phyloP scores from a whole-genome alignment of 1,140 invertebrate species.

The Carcinoscorpius rotundicauda region DNA sequence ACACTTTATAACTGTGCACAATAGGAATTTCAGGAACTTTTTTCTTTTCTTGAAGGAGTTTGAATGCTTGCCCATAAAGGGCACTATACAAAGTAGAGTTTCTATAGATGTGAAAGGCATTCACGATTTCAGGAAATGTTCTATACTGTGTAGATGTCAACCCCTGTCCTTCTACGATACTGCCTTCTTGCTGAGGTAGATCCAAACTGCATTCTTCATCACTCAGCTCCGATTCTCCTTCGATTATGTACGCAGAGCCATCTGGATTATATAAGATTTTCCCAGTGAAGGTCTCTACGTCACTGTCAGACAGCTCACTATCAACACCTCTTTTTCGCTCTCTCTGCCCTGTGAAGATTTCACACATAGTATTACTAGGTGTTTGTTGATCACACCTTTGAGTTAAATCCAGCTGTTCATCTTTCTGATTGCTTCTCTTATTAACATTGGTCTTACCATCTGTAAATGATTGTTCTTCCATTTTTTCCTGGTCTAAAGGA shows the following conservation, averaged over 20 bases:
- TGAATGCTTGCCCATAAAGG: constrained; percentile 41
- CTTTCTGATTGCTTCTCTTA: too few species aligned
- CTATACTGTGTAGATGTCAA: constrained; percentile 27
- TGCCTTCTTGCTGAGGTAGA: constrained; percentile 39
- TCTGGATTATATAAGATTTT: constrained; percentile 97
- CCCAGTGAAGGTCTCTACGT: constrained; percentile 89
- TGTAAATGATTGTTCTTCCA: too few species aligned
- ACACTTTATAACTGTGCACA: constrained; percentile 88
- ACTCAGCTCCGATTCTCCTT: constrained; percentile 64
- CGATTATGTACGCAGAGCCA: constrained; percentile 92
- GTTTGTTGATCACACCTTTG: too few species aligned
- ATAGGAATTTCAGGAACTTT: constrained; percentile 63
- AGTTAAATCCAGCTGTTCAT: too few species aligned
- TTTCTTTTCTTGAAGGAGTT: constrained; percentile 38
- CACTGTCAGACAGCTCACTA: constrained; percentile 32
- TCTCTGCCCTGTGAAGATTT: too few species aligned
- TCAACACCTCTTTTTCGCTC: too few species aligned
- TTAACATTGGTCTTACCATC: too few species aligned
- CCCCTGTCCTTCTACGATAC: constrained; percentile 50
- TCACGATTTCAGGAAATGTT: constrained; percentile 50
- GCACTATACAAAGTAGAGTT: constrained; percentile 45
- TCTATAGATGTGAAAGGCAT: constrained; percentile 77
- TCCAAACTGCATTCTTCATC: constrained; percentile 44
- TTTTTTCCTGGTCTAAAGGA: too few species aligned
- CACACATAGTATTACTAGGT: too few species aligned